Conservation (phyloP, 2,113 vertebrate species). For the Ophthalmolycus amberensis region DNA sequence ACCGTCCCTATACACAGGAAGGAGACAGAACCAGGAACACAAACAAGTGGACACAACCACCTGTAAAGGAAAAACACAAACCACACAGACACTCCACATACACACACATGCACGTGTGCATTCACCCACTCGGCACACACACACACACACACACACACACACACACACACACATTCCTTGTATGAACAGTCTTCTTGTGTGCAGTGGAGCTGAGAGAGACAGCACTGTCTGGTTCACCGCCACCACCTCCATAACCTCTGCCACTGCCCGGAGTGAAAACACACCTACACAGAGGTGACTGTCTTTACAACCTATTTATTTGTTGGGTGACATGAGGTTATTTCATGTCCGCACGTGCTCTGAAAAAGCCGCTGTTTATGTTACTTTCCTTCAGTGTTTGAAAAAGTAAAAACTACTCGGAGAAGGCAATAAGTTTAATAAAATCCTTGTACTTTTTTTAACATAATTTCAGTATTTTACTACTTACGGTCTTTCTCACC, state of each 20-base stretch:
- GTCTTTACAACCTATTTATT: conserved; percentile 66
- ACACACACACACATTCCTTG: conserved; percentile 48
- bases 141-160: conserved; percentile 37
- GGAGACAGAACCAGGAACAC: conserved; percentile 70
- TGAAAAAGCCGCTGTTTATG: conserved; percentile 3
- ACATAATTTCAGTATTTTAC: neutral
- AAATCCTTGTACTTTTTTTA: neutral
- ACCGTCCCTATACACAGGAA: conserved; percentile 59
- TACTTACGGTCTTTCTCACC: neutral
- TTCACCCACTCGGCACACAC: conserved; percentile 4
- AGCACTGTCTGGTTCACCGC: conserved; percentile 72
- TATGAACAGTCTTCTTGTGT: conserved; percentile 76
- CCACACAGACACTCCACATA: conserved; percentile 48
- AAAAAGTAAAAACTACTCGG: neutral
- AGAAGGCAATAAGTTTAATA: neutral
- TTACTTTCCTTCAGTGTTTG: conserved; percentile 4
- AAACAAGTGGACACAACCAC: conserved; percentile 75
- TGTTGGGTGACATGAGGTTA: conserved; percentile 55
- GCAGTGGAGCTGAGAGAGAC: conserved; percentile 69
- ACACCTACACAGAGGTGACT: conserved; percentile 73
- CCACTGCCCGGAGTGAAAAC: conserved; percentile 70
- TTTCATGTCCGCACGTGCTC: conserved; percentile 34
- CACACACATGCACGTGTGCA: conserved; percentile 31
- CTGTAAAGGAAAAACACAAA: conserved; percentile 75
- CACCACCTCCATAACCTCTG: conserved; percentile 70